phyloP scores from a whole-genome alignment of 2,113 vertebrate genomes.

The Bambusicola thoracicus region DNA sequence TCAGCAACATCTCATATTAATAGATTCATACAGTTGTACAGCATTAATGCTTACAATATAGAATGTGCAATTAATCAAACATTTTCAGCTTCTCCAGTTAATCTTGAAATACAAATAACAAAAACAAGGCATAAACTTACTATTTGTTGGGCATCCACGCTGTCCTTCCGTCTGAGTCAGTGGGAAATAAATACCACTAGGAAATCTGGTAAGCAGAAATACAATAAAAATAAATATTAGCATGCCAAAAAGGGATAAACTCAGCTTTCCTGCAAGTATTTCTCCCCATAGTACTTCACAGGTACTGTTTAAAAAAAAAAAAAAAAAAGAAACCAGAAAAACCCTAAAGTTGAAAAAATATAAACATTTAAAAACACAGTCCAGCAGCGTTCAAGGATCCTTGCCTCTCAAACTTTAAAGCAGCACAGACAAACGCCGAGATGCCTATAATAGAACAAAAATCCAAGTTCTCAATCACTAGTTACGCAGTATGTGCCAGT shows the following conservation, averaged over 20 bases:
- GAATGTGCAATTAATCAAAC: conserved; percentile 3
- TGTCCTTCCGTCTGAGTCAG: conserved; percentile 53
- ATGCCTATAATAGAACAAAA: conserved; percentile 71
- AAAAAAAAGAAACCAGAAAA: conserved; percentile 51
- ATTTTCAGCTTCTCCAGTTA: conserved; percentile 26
- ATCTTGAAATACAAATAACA: conserved; percentile 28
- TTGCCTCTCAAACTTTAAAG: conserved; percentile 79
- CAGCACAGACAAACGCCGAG: conserved; percentile 71
- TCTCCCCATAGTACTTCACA: conserved; percentile 69
- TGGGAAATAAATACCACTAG: conserved; percentile 53
- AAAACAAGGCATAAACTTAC: conserved; percentile 77
- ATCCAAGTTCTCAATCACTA: conserved; percentile 76
- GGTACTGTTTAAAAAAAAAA: conserved; percentile 55
- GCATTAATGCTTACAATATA: not conserved
- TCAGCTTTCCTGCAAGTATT: conserved; percentile 67
- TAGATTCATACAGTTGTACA: conserved; percentile 8
- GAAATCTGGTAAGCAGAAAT: conserved; percentile 76
- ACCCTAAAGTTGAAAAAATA: conserved; percentile 69
- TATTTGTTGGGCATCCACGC: conserved; percentile 52
- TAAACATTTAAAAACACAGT: conserved; percentile 61
- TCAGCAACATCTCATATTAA: conserved; percentile 29
- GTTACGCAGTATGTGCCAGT: conserved; percentile 72
- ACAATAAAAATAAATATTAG: conserved; percentile 72
- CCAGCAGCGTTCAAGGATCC: conserved; percentile 74
- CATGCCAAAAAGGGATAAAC: conserved; percentile 63